Evolutionary conservation across 2,888 invertebrate genomes (phyloP).

Genomic region (Melipona bicolor): DNA sequence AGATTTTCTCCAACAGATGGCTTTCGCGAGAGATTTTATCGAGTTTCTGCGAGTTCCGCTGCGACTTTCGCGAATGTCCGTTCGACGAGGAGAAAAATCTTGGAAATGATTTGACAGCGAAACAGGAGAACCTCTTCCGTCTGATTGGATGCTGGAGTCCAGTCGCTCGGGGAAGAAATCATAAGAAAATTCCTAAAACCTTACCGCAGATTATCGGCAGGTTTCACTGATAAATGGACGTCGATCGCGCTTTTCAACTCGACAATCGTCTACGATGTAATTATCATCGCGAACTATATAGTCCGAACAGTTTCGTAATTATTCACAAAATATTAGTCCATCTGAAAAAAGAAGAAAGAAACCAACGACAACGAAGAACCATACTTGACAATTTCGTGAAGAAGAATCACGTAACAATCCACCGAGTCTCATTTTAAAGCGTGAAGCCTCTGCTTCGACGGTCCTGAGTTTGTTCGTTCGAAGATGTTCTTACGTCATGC

Average conservation of each 20-base stretch:
- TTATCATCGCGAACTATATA: background rate
- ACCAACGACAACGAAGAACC: too few species aligned
- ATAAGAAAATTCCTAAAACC: constrained; percentile 42
- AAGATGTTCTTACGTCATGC: too few species aligned
- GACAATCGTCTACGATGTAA: background rate
- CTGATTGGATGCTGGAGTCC: background rate
- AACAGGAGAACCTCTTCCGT: background rate
- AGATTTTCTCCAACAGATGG: background rate
- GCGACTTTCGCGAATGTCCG: background rate
- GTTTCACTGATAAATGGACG: constrained; percentile 49
- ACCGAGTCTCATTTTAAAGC: too few species aligned
- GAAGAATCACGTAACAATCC: too few species aligned
- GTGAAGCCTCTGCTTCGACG: too few species aligned
- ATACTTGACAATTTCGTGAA: too few species aligned
- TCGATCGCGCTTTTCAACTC: constrained; percentile 21
- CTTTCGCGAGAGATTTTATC: background rate
- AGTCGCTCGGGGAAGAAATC: constrained; percentile 5
- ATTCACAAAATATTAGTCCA: too few species aligned
- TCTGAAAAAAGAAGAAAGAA: too few species aligned
- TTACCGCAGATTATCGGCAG: constrained; percentile 60
- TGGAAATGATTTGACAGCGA: background rate
- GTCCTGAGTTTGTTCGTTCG: too few species aligned
- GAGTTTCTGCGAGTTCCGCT: background rate
- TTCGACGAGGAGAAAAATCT: background rate
- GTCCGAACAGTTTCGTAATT: too few species aligned